Evolutionary conservation across 2,888 invertebrate species (phyloP).

Genomic region (Psylliodes chrysocephalus): DNA sequence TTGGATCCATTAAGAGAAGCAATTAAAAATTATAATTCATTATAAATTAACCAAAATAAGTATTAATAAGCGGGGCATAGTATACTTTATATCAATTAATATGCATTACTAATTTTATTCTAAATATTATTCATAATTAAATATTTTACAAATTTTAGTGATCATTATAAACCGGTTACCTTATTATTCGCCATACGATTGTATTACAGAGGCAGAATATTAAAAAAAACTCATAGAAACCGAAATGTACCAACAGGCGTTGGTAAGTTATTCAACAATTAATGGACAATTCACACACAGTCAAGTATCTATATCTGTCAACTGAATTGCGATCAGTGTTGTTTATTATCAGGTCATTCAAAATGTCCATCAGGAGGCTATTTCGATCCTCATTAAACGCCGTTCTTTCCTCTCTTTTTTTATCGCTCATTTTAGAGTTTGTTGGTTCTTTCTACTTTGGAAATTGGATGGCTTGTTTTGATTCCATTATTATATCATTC

Average conservation of each 20-base stretch:
- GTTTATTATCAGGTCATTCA: slow-evolving; percentile 66
- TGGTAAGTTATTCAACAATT: slow-evolving; percentile 47
- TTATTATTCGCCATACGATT: too few relatives aligned
- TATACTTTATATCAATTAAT: not conserved
- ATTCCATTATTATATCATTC: slow-evolving; percentile 8
- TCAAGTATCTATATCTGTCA: slow-evolving; percentile 60
- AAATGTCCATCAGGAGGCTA: slow-evolving; percentile 74
- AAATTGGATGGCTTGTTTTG: slow-evolving; percentile 5
- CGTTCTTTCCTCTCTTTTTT: slow-evolving; percentile 53
- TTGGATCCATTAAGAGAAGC: too few relatives aligned
- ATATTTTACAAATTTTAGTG: too few relatives aligned
- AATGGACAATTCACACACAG: slow-evolving; percentile 60
- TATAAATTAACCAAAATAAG: too few relatives aligned
- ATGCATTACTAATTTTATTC: too few relatives aligned
- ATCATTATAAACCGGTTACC: too few relatives aligned
- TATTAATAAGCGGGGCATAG: not conserved
- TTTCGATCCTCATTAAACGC: slow-evolving; percentile 73
- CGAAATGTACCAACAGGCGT: slow-evolving; percentile 19
- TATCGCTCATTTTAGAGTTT: slow-evolving; percentile 57
- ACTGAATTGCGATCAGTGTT: slow-evolving; percentile 54
- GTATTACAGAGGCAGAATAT: not conserved
- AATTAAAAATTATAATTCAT: too few relatives aligned
- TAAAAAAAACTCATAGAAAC: slow-evolving; percentile 22
- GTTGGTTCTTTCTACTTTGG: not conserved
- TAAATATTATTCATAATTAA: too few relatives aligned